Conservation (phyloP, 2,113 vertebrate species). For the Ovis canadensis region DNA sequence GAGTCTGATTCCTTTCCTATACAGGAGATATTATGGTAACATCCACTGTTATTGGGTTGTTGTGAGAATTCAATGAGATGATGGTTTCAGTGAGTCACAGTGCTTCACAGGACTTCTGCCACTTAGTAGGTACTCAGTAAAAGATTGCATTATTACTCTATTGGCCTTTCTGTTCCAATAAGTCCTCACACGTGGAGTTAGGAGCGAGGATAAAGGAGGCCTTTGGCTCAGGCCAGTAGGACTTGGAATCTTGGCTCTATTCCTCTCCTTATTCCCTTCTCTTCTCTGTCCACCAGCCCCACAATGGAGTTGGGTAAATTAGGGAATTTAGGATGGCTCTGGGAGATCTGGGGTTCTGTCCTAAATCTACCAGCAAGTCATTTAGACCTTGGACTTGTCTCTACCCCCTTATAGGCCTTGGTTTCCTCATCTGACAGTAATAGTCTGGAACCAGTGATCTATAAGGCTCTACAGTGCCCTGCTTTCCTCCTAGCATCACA, state of each 20-base stretch:
- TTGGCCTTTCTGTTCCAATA: neutral
- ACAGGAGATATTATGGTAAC: neutral
- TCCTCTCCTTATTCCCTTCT: no score
- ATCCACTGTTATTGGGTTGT: neutral
- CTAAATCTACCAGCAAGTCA: neutral
- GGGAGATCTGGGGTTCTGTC: neutral
- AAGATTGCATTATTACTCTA: neutral
- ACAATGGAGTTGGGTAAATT: neutral
- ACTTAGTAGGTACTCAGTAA: neutral
- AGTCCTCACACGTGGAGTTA: neutral
- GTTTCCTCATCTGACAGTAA: neutral
- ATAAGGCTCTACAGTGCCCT: no score
- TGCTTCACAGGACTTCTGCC: neutral
- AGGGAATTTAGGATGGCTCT: neutral
- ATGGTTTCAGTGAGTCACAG: neutral
- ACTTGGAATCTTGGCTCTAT: neutral
- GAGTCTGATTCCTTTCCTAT: neutral
- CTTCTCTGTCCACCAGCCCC: neutral
- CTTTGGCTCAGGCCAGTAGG: neutral
- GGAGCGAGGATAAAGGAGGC: neutral
- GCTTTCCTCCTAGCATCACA: neutral
- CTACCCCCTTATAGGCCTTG: rapidly evolving
- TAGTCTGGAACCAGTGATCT: neutral
- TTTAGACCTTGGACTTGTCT: neutral
- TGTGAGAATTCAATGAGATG: neutral